Base-by-base conservation (phyloP, 2,797 vertebrate species). In the Molothrus aeneus region DNA sequence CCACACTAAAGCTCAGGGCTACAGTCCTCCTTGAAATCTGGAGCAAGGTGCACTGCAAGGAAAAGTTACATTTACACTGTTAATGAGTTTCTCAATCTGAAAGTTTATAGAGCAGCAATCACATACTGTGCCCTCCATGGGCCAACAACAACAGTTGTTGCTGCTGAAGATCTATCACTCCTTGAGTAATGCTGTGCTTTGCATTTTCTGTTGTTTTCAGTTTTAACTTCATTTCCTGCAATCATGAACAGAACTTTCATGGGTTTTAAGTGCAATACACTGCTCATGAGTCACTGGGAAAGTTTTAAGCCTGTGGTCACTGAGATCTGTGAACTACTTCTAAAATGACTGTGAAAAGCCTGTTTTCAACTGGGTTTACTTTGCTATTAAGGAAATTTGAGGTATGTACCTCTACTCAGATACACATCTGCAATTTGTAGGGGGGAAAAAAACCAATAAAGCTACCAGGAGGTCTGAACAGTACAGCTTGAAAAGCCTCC, bases 51-150 rank as follows among this genome's bases (percentile, higher is more conserved):
- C 31, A 50, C 20, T 48, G 56, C 25, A 65, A 82, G n/a, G 61
- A 42, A 53, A 92, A 82, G 36, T 28, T 31, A 48, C 40, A 54
- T 73, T 91, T 88, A 87, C 68, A 66, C 29, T 74, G 56, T 61
- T 90, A 84, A 88, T 54, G 31, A 71, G 68, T 80, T 96, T 94
- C 83, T 84, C 78, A 90, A 14, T 80, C 64, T 38, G 71, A 93
- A 81, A 85, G 18, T 15, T 79, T 82, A 54, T 3, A 81, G 53
- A 92, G 68, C 48, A 70, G 64, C 5, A 13, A 80, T 93, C 64
- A 57, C 36, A 86, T 20, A 70, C 18, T 43, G 6, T 8, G 31
- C 14, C 10, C 0, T 51, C 45, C 71, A 26, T 4, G 13, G 78
- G 80, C 93, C 90, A 96, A 88, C 53, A 93, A 88, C 17, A 94